Base-by-base conservation (phyloP, 2,888 invertebrate species). In the Microctonus hyperodae region DNA sequence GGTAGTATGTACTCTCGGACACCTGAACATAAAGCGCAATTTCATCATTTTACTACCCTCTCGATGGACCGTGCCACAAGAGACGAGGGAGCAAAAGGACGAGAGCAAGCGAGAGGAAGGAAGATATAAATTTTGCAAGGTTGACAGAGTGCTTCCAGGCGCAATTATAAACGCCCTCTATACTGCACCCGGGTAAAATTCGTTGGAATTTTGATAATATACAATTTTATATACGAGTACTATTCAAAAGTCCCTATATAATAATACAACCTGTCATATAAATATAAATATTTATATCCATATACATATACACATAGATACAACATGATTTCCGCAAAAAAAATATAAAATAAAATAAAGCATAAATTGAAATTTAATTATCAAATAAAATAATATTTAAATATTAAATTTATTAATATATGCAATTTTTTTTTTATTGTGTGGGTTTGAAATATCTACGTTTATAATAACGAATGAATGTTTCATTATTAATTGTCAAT, bases 401-500 rank as follows among this genome's bases (percentile, higher is more conserved):
- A 28, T 28, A 7, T 5, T 7, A 28, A 28, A 28, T 28, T 7
- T 5, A 5, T 28, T 28, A 5, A 5, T 28, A 28, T 28, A 5
- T 28, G 5, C 7, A 5, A 28, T 28, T 28, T 28, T 28, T n/a
- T n/a, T n/a, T 28, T 28, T 28, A 5, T 28, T 5, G n/a, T n/a
- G n/a, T n/a, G n/a, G n/a, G n/a, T n/a, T n/a, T n/a, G n/a, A 28
- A 28, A 28, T 5, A 28, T 28, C 3, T 28, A 28, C 3, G 4
- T 28, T 5, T 28, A 28, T 44, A 44, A 44, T 7, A n/a, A 44
- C 16, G 16, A 37, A 59, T 33, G 51, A 58, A 40, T 22, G 35
- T 23, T 56, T 31, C 16, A 57, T 33, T 44, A 20, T n/a, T 31
- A 28, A 64, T 64, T 64, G 56, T 64, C 56, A 44, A 7, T 31